Evolutionary conservation across 2,888 invertebrate species (phyloP).

Genomic region (Anoncus sp.): DNA sequence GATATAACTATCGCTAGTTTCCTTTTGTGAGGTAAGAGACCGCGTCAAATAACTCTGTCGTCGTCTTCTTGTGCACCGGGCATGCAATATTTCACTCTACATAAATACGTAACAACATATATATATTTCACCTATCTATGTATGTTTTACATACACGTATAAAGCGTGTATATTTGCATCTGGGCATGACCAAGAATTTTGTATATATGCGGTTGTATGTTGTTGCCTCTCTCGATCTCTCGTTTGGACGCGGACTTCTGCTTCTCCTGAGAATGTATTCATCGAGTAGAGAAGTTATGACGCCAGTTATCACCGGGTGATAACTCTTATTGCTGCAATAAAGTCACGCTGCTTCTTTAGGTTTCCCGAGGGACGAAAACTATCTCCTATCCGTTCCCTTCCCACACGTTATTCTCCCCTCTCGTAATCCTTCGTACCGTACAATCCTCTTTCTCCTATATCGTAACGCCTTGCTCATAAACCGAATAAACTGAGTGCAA

Average conservation of each 20-base stretch:
- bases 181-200: conserved; percentile 16
- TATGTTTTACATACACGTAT: neutral
- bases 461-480: conserved; percentile 28
- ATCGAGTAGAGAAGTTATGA: conserved; percentile 70
- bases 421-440: conserved; percentile 8
- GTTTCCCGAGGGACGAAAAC: conserved; percentile 49
- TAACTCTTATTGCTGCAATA: conserved; percentile 78
- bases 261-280: conserved; percentile 62
- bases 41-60: conserved; percentile 17
- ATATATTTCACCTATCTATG: neutral
- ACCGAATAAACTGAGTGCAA: conserved; percentile 11
- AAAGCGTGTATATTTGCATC: conserved; percentile 31
- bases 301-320: conserved; percentile 76
- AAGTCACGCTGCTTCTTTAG: conserved; percentile 66
- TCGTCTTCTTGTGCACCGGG: neutral
- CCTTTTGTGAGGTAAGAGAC: conserved; percentile 17
- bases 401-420: conserved; percentile 15
- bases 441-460: neutral
- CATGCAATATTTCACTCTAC: conserved; percentile 7
- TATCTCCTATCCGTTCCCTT: conserved; percentile 28
- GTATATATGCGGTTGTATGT: conserved; percentile 7
- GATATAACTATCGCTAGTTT: neutral
- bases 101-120: conserved; percentile 2
- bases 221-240: conserved; percentile 1
- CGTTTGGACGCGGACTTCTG: conserved; percentile 20